Percentiles rank a stretch among this genome's conserved stretches.
Conservation (phyloP, 1,140 invertebrate species). For the Cyrtorhinus lividipennis region DNA sequence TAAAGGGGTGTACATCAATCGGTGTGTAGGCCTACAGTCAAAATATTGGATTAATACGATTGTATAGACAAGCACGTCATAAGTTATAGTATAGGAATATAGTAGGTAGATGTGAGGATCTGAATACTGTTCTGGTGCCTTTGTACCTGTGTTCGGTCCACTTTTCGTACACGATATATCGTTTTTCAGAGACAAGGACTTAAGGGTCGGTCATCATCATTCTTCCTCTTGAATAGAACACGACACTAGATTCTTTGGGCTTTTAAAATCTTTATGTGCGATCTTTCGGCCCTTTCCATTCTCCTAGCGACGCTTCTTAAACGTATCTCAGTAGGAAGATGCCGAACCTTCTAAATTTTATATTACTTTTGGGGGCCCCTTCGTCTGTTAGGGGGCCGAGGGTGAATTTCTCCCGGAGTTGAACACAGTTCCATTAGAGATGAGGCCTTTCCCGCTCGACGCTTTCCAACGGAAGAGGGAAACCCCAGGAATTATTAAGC, state of each 20-base stretch:
- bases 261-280: neutral
- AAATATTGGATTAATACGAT: no score
- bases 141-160: no score
- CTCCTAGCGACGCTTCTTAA: neutral
- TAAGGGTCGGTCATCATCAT: no score
- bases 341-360: constrained; percentile 8
- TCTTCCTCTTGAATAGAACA: neutral
- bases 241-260: neutral
- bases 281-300: neutral
- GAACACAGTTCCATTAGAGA: constrained; percentile 13
- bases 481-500: constrained; percentile 15
- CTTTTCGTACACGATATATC: no score
- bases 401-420: constrained; percentile 6
- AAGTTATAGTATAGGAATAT: no score
- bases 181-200: neutral
- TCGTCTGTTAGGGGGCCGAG: neutral
- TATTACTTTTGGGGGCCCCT: no score
- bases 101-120: no score
- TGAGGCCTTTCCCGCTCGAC: no score
- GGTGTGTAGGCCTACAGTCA: no score
- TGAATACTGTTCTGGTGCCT: no score
- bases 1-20: no score
- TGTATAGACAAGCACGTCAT: no score
- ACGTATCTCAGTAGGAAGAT: neutral
- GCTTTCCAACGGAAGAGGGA: neutral